These are phyloP conservation scores for Phytoseiulus persimilis DNA, from an alignment of 2,888 invertebrate species.

Conservation along the genomic window DNA sequence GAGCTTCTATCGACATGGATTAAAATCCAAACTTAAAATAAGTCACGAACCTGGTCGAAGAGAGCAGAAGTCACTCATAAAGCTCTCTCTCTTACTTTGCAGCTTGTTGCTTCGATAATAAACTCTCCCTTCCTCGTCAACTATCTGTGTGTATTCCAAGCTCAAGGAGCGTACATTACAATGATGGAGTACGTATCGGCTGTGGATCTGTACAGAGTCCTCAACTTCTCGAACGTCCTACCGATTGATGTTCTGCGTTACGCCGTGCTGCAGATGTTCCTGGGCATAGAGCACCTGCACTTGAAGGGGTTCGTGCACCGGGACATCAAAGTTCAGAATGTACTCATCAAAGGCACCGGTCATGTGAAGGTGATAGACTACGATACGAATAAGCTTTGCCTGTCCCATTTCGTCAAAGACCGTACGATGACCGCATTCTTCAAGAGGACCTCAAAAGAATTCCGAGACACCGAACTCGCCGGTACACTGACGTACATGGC, in stretches of 20 bases:
- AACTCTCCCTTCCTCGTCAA: constrained; percentile 33
- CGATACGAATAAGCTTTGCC: constrained; percentile 14
- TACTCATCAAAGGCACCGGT: constrained; percentile 7
- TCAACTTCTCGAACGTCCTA: neutral
- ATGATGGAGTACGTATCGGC: constrained; percentile 20
- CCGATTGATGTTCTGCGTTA: neutral
- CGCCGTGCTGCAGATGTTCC: neutral
- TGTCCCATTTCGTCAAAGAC: constrained; percentile 28
- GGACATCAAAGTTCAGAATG: constrained; percentile 15
- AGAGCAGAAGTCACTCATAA: too few species aligned
- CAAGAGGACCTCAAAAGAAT: constrained; percentile 26
- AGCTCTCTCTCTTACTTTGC: neutral
- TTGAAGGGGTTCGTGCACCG: constrained; percentile 23
- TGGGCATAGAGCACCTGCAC: constrained; percentile 24
- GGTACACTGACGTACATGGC: constrained; percentile 28
- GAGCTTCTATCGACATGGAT: too few species aligned
- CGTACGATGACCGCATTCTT: constrained; percentile 20
- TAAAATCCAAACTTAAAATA: too few species aligned
- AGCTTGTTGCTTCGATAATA: constrained; percentile 23
- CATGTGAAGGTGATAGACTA: constrained; percentile 23
- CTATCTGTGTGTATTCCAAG: constrained; percentile 10
- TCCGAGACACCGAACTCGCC: neutral
- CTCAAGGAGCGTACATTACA: neutral
- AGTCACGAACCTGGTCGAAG: too few species aligned
- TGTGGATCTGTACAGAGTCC: neutral